phyloP scores from a whole-genome alignment of 1,140 invertebrate genomes.

The Nephotettix cincticeps region DNA sequence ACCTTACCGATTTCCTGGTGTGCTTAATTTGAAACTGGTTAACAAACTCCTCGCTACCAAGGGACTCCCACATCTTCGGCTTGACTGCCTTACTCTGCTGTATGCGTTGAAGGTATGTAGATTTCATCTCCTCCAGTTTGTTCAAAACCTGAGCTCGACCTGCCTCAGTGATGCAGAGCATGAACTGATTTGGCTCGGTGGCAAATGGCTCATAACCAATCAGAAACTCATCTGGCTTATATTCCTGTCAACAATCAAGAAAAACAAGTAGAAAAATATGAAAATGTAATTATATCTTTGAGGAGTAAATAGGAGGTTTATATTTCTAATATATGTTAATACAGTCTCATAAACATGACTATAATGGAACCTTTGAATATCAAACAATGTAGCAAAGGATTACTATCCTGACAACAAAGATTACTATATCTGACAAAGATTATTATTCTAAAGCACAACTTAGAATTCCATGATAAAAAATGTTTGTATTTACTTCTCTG shows the following conservation, averaged over 20 bases:
- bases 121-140: constrained; percentile 55
- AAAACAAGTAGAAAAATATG: no score
- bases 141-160: constrained; percentile 50
- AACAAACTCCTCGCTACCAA: constrained; percentile 64
- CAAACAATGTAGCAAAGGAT: no score
- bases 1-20: constrained; percentile 30
- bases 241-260: constrained; percentile 46
- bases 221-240: constrained; percentile 57
- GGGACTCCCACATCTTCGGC: constrained; percentile 56
- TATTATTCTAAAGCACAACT: no score
- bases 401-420: no score
- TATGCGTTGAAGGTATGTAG: constrained; percentile 57
- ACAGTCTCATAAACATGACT: no score
- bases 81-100: constrained; percentile 61
- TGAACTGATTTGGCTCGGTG: constrained; percentile 61
- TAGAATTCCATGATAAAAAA: no score
- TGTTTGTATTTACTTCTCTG: no score
- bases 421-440: no score
- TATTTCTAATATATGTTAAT: no score
- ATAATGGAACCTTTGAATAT: no score
- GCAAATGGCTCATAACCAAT: constrained; percentile 66
- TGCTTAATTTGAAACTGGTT: constrained; percentile 41
- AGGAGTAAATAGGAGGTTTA: no score
- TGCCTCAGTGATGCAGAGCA: constrained; percentile 61
- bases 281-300: no score